These are phyloP conservation scores for Phataginus tricuspis DNA, from an alignment of 2,797 vertebrate species.

Conservation along the genomic window DNA sequence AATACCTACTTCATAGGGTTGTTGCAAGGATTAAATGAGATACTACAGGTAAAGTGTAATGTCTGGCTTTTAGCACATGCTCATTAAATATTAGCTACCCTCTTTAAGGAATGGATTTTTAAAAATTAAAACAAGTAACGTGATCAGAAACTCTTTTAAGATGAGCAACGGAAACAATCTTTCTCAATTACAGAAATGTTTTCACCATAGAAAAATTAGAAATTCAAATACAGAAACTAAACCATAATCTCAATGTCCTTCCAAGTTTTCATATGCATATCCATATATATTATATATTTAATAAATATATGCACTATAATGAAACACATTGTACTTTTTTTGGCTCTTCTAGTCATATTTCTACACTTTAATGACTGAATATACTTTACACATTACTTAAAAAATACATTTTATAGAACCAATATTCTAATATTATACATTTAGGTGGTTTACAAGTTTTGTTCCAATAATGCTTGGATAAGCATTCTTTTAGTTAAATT, in stretches of 20 bases:
- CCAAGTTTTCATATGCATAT: neutral
- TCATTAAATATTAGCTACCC: neutral
- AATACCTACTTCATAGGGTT: neutral
- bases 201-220: conserved; percentile 1
- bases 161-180: neutral
- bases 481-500: conserved; percentile 43
- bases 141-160: neutral
- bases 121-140: neutral
- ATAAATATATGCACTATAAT: conserved; percentile 6
- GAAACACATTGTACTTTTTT: neutral
- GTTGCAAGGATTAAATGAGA: neutral
- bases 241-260: neutral
- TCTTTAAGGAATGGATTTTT: neutral
- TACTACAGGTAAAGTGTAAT: neutral
- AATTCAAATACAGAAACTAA: conserved; percentile 2
- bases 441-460: conserved; percentile 26
- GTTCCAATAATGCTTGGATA: neutral
- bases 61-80: neutral
- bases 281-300: neutral
- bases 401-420: neutral
- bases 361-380: neutral
- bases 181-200: conserved; percentile 1
- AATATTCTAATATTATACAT: neutral
- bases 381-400: neutral
- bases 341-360: neutral